A percentile compares a stretch with the other conserved stretches of the same genome.
phyloP scores from a whole-genome alignment of 2,888 invertebrate genomes.

The Troides aeacus region DNA sequence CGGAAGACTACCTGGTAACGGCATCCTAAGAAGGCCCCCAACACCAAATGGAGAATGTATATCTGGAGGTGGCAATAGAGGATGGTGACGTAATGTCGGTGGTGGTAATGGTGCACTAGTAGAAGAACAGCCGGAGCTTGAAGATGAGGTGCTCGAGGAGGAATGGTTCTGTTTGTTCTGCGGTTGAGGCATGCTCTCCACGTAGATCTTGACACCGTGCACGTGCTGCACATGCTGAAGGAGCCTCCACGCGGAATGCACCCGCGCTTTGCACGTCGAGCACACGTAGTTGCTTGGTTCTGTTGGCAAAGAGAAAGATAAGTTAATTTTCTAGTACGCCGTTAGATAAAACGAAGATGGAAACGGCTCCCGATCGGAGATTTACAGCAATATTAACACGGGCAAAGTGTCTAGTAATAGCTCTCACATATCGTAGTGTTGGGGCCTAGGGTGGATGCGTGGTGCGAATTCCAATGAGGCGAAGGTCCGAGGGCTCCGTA shows the following conservation, averaged over 20 bases:
- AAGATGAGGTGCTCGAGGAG: conserved; percentile 79
- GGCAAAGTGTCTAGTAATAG: conserved; percentile 80
- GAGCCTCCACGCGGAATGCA: conserved; percentile 96
- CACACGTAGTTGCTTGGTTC: conserved; percentile 97
- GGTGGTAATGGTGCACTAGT: conserved; percentile 80
- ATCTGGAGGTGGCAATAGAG: conserved; percentile 85
- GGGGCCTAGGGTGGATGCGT: conserved; percentile 72
- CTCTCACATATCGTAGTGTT: conserved; percentile 78
- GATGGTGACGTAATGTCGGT: conserved; percentile 83
- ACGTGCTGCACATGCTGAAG: conserved; percentile 96
- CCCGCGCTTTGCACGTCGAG: conserved; percentile 94
- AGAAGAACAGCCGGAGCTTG: conserved; percentile 78
- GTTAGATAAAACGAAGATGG: conserved; percentile 41
- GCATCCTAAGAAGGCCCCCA: conserved; percentile 86
- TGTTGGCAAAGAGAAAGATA: conserved; percentile 71
- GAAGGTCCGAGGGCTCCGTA: conserved; percentile 68
- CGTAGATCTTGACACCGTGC: conserved; percentile 96
- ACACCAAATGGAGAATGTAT: conserved; percentile 88
- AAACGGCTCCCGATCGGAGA: conserved; percentile 63
- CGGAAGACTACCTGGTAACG: conserved; percentile 82
- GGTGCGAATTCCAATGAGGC: conserved; percentile 71
- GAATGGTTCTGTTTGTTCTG: conserved; percentile 78
- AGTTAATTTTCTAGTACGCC: conserved; percentile 35
- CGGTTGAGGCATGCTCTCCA: conserved; percentile 80
- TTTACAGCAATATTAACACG: conserved; percentile 78